phyloP scores from a whole-genome alignment of 2,797 vertebrate genomes.

The Dromococcyx pavoninus region DNA sequence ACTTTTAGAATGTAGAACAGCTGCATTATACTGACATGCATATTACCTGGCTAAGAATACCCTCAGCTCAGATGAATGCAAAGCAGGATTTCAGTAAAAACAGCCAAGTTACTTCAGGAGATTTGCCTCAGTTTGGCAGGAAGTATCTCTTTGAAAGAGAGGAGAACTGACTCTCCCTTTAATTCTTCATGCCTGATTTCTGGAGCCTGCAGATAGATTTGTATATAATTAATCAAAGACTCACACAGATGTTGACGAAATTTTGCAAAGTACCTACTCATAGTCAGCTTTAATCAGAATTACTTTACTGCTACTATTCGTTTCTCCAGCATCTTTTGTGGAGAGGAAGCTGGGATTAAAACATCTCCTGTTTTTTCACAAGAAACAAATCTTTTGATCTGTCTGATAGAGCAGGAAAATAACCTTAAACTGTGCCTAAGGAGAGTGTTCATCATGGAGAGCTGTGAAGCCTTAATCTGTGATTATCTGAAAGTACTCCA shows the following conservation, averaged over 20 bases:
- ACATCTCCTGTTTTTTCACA: constrained; percentile 69
- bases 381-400: constrained; percentile 72
- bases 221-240: constrained; percentile 19
- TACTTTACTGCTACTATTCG: background rate
- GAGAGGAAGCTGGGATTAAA: constrained; percentile 81
- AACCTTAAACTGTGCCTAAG: constrained; percentile 83
- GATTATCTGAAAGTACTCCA: constrained; percentile 73
- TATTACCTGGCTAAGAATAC: constrained; percentile 42
- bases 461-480: constrained; percentile 82
- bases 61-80: constrained; percentile 27
- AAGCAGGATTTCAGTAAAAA: constrained; percentile 45
- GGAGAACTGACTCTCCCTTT: background rate
- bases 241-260: constrained; percentile 17
- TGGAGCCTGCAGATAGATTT: constrained; percentile 15
- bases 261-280: background rate
- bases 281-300: constrained; percentile 30
- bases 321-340: constrained; percentile 62
- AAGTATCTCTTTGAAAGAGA: constrained; percentile 35
- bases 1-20: constrained; percentile 30
- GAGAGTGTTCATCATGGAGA: constrained; percentile 84
- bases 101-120: constrained; percentile 34
- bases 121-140: constrained; percentile 26
- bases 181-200: background rate
- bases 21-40: constrained; percentile 21
- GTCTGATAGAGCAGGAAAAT: constrained; percentile 81